Percentiles rank a stretch among this genome's conserved stretches.
Conservation (phyloP, 35 echinoderm and acorn worm genomes). For the Hemicentrotus pulcherrimus region DNA sequence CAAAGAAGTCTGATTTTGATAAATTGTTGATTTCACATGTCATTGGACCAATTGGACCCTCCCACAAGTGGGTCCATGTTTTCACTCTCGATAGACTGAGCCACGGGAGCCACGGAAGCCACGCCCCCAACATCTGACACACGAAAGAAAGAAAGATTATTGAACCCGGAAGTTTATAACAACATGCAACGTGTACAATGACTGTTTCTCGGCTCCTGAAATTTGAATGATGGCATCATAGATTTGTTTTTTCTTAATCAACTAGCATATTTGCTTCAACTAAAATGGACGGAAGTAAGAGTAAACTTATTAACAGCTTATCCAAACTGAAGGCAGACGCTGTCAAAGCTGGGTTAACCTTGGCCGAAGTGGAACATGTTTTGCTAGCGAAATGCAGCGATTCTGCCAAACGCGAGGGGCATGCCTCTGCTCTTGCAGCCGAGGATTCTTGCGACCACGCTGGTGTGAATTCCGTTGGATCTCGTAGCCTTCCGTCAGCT, state of each 20-base stretch:
- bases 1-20: too few species aligned
- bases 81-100: too few species aligned
- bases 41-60: too few species aligned
- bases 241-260: background rate
- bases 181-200: background rate
- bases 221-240: too few species aligned
- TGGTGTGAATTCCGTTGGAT: background rate
- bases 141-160: background rate
- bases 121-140: background rate
- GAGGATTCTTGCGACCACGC: background rate
- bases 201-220: too few species aligned
- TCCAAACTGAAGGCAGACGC: constrained; percentile 20
- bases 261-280: background rate
- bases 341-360: background rate
- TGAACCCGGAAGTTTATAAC: background rate
- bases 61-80: too few species aligned
- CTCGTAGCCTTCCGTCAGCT: background rate
- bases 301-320: background rate
- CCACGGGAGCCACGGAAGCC: background rate
- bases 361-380: background rate
- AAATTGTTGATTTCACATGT: too few species aligned
- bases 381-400: constrained; percentile 13
- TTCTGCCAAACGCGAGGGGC: background rate
- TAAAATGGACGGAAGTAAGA: background rate
- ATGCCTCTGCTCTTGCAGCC: background rate